A percentile compares a stretch with the other conserved stretches of the same genome.
Conservation (phyloP, 2,797 vertebrate species). For the Cottoperca gobio region DNA sequence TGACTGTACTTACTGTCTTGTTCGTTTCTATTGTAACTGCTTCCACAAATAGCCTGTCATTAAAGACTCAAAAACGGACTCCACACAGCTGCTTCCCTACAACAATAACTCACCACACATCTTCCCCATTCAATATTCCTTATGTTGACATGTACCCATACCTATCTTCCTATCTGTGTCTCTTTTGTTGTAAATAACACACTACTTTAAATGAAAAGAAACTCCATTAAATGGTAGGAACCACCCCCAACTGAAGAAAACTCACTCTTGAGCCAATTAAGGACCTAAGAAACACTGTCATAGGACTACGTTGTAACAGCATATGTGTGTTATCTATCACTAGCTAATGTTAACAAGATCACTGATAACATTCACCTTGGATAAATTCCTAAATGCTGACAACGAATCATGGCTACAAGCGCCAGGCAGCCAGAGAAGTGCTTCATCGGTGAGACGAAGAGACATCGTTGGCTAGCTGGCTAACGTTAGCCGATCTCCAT, state of each 20-base stretch:
- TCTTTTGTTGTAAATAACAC: no score
- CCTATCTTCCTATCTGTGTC: no score
- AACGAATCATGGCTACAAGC: conserved; percentile 1
- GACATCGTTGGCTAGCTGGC: conserved; percentile 57
- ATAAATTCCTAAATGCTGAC: background rate
- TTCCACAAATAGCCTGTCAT: no score
- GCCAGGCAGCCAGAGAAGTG: background rate
- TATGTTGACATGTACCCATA: no score
- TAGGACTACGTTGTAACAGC: background rate
- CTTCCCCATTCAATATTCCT: no score
- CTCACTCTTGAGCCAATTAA: background rate
- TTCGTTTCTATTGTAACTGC: no score
- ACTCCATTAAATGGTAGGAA: background rate
- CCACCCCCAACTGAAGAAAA: background rate
- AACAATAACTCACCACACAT: no score
- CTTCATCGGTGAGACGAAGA: conserved; percentile 11
- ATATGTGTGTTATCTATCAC: background rate
- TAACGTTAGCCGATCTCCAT: conserved; percentile 65
- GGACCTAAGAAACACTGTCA: background rate
- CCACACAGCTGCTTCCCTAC: no score
- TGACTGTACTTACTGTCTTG: background rate
- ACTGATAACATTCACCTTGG: accelerated
- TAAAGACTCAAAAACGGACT: no score
- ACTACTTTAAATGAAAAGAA: background rate
- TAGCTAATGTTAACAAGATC: background rate